Evolutionary conservation across 1,140 invertebrate genomes (phyloP), one percentile per base, ranked within the genome.

Genomic region (Drosophila sechellia): DNA sequence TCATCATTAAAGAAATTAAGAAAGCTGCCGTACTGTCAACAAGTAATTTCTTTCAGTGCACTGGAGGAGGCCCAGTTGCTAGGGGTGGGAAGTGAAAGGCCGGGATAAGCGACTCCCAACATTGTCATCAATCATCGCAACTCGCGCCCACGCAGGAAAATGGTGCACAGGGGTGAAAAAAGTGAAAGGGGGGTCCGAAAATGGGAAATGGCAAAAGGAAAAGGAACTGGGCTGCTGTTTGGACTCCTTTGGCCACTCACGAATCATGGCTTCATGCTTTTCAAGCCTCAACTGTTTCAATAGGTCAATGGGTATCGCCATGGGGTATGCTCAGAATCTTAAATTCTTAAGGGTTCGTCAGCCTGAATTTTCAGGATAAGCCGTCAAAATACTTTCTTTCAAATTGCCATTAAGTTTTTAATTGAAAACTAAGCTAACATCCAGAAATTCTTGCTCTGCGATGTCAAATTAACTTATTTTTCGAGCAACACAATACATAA

Each of bases 111-210:
- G 66, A 70, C 66, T 70, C 15, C 66, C 60, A 37, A 49, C 72
- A 57, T 61, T 75, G 72, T 75, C 72, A 75, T 75, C 72, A 75
- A 75, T 75, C 72, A 75, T 75, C 72, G 52, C 60, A 65, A 54
- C 71, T 75, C 72, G 72, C 72, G 72, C 72, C 71, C 58, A 63
- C 70, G 52, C 61, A 75, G 71, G 53, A 55, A 54, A 53, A 39
- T 45, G 66, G 49, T 40, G 64, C 35, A 22, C 10, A n/a, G 11
- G 49, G 17, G 22, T 39, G 58, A 34, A 58, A 59, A 59, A 17
- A 58, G 34, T 12, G 60, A 46, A 17, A n/a, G 25, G 20, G 5
- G 45, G 15, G 31, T 22, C 8, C 20, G 50, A 37, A 34, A 45
- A 45, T 15, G 27, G n/a, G 34, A 17, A 56, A 39, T 13, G 20